These are phyloP conservation scores for Cladorhizidae sp. DNA, from an alignment of 37 sponge, comb jelly and placozoan species.

Conservation along the genomic window DNA sequence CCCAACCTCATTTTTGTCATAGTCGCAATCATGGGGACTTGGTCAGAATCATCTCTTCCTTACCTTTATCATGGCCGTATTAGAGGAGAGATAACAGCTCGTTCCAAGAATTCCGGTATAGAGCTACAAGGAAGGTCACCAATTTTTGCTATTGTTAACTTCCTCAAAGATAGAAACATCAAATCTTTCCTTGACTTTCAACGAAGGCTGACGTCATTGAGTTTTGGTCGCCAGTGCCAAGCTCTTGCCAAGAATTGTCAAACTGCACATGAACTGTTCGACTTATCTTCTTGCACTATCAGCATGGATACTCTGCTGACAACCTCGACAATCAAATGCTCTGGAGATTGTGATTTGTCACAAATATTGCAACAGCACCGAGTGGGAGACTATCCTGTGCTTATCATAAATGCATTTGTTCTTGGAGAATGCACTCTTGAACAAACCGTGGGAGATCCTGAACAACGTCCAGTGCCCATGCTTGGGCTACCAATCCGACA, in stretches of 20 bases:
- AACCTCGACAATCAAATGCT: not conserved
- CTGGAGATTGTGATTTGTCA: not conserved
- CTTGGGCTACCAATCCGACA: not conserved
- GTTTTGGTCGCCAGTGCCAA: not conserved
- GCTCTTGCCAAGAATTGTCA: not conserved
- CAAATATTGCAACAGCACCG: too few relatives aligned
- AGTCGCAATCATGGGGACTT: not conserved
- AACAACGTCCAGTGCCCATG: not conserved
- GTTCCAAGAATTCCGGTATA: not conserved
- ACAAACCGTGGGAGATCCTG: not conserved
- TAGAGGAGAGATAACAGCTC: not conserved
- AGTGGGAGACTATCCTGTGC: not conserved
- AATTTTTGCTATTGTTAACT: not conserved
- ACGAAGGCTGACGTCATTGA: not conserved
- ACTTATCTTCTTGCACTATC: not conserved
- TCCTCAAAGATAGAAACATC: not conserved
- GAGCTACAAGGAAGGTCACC: too few relatives aligned
- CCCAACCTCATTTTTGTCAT: conserved; percentile 1
- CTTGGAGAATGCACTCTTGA: not conserved
- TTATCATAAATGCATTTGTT: not conserved
- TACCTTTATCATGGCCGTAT: not conserved
- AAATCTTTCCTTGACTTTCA: not conserved
- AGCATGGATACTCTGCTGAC: not conserved
- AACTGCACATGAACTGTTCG: not conserved
- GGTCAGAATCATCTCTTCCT: not conserved